These are phyloP conservation scores for Acrobasis repandana DNA, from an alignment of 2,888 invertebrate genomes.

Conservation along the genomic window DNA sequence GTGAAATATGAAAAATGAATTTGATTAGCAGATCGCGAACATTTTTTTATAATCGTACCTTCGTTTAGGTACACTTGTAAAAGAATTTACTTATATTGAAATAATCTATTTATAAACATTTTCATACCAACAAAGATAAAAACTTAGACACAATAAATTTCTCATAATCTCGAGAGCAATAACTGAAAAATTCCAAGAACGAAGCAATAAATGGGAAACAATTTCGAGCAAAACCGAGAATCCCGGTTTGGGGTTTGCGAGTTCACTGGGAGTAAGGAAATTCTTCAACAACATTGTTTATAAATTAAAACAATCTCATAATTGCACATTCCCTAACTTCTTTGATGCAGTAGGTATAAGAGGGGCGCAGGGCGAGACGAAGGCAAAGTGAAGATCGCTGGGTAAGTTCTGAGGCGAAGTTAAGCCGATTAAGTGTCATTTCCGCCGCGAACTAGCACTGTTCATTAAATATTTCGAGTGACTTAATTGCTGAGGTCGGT, in stretches of 20 bases:
- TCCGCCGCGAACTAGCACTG: conserved; percentile 77
- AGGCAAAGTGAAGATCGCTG: conserved; percentile 40
- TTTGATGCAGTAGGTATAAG: conserved; percentile 74
- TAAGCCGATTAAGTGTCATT: conserved; percentile 82
- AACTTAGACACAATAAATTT: conserved; percentile 24
- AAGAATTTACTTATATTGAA: neutral
- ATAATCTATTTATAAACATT: neutral
- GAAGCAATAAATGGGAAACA: conserved; percentile 73
- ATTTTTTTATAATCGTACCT: neutral
- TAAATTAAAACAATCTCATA: conserved; percentile 83
- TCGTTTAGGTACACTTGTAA: neutral
- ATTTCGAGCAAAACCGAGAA: conserved; percentile 76
- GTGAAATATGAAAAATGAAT: too few species aligned
- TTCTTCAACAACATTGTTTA: conserved; percentile 81
- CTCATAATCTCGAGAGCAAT: conserved; percentile 25
- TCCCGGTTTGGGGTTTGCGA: conserved; percentile 74
- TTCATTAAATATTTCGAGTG: conserved; percentile 81
- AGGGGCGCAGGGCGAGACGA: conserved; percentile 32
- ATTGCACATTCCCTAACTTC: conserved; percentile 81
- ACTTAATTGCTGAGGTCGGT: conserved; percentile 75
- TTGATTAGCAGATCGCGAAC: too few species aligned
- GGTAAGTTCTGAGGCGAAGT: conserved; percentile 77
- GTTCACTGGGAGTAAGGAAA: conserved; percentile 72
- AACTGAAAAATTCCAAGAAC: conserved; percentile 53
- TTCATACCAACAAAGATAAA: neutral